Percentiles rank a stretch among this genome's conserved stretches.
Conservation (phyloP, 2,113 vertebrate genomes). For the Ctenomys sociabilis region DNA sequence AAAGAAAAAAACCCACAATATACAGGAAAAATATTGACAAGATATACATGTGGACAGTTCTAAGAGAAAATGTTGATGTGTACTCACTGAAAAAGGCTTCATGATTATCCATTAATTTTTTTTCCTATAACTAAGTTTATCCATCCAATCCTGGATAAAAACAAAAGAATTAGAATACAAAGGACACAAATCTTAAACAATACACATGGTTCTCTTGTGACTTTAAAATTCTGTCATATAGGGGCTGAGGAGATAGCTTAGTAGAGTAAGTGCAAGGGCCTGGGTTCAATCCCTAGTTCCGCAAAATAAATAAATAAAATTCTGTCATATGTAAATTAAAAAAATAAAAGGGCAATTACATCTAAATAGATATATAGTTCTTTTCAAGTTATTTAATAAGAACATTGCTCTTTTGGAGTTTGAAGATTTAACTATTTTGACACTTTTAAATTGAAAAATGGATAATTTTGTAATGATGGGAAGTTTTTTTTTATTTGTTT, state of each 20-base stretch:
- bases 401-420: background rate
- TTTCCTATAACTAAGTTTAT: background rate
- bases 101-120: conserved; percentile 27
- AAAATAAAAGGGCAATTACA: background rate
- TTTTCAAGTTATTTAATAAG: conserved; percentile 56
- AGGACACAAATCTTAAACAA: background rate
- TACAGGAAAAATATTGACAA: background rate
- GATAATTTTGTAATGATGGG: conserved; percentile 26
- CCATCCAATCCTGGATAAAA: background rate
- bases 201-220: background rate
- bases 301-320: background rate
- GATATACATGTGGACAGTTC: background rate
- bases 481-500: too few species aligned
- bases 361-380: conserved; percentile 3
- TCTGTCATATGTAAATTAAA: conserved; percentile 1
- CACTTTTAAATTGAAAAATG: conserved; percentile 53
- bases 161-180: conserved; percentile 45
- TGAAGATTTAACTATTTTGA: conserved; percentile 44
- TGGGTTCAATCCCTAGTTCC: too few species aligned
- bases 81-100: background rate
- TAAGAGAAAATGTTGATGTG: conserved; percentile 3
- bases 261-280: too few species aligned
- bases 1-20: background rate
- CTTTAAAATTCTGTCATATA: background rate
- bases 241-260: too few species aligned